Evolutionary conservation across 2,797 vertebrate species (phyloP).

Genomic region (Sebastes alutus): DNA sequence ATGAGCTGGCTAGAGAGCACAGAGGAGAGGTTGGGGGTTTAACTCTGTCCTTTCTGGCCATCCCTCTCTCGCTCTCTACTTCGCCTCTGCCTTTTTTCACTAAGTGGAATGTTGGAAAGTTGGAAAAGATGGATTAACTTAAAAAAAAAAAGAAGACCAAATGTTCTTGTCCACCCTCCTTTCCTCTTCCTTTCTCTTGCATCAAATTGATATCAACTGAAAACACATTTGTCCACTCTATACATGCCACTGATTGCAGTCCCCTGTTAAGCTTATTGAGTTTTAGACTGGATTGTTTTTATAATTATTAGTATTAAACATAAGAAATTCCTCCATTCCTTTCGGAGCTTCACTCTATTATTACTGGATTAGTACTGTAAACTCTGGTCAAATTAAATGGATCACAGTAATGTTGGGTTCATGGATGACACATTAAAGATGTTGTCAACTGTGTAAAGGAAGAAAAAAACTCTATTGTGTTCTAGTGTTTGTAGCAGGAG

Average conservation of each 20-base stretch:
- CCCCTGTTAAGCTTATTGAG: slow-evolving; percentile 22
- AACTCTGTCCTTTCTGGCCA: slow-evolving; percentile 37
- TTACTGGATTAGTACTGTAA: slow-evolving; percentile 54
- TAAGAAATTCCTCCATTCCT: slow-evolving; percentile 30
- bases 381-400: slow-evolving; percentile 28
- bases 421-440: neutral
- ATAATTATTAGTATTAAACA: slow-evolving; percentile 51
- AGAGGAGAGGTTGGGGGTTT: slow-evolving; percentile 13
- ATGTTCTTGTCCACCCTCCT: slow-evolving; percentile 54
- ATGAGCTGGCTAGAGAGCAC: slow-evolving; percentile 47
- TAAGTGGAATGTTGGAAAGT: slow-evolving; percentile 64
- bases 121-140: slow-evolving; percentile 40
- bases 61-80: slow-evolving; percentile 52
- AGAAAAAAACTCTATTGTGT: slow-evolving; percentile 18
- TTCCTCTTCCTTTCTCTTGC: slow-evolving; percentile 41
- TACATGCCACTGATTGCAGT: slow-evolving; percentile 45
- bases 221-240: slow-evolving; percentile 44
- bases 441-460: slow-evolving; percentile 9
- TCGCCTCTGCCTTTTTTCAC: slow-evolving; percentile 70
- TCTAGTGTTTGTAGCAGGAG: slow-evolving; percentile 39
- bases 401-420: slow-evolving; percentile 24
- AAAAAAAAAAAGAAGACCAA: slow-evolving; percentile 66
- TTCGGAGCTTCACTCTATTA: slow-evolving; percentile 25
- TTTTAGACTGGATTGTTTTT: slow-evolving; percentile 73
- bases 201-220: slow-evolving; percentile 43